Conservation (phyloP, 2,888 invertebrate genomes). For the Ceraclea dissimilis region DNA sequence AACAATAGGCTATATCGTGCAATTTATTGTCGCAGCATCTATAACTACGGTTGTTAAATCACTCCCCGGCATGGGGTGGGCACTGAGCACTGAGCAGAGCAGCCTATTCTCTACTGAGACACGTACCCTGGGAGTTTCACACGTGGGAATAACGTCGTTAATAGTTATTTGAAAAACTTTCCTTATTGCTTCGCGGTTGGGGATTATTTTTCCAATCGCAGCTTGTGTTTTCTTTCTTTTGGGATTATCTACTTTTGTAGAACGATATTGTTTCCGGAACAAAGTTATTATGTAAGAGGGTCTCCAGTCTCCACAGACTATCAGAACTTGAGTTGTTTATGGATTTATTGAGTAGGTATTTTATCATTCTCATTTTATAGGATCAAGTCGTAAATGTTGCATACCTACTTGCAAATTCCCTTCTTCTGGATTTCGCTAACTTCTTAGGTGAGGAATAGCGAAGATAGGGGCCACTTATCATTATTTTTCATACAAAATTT, state of each 20-base stretch:
- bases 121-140: constrained; percentile 5
- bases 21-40: neutral
- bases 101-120: no score
- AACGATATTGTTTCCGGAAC: constrained; percentile 1
- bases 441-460: no score
- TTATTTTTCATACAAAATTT: no score
- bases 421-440: no score
- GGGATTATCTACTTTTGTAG: neutral
- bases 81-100: no score
- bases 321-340: neutral
- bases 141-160: constrained; percentile 20
- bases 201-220: neutral
- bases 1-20: neutral
- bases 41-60: neutral
- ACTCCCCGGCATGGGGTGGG: no score
- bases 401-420: no score
- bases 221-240: neutral
- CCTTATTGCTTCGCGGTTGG: constrained; percentile 6
- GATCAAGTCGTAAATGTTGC: constrained; percentile 6
- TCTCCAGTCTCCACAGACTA: neutral
- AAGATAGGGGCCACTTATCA: no score
- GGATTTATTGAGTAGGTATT: neutral
- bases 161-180: constrained; percentile 16
- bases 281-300: neutral
- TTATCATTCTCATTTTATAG: constrained; percentile 9